These are phyloP conservation scores for Lathamus discolor DNA, from an alignment of 2,113 vertebrate species.

Conservation along the genomic window DNA sequence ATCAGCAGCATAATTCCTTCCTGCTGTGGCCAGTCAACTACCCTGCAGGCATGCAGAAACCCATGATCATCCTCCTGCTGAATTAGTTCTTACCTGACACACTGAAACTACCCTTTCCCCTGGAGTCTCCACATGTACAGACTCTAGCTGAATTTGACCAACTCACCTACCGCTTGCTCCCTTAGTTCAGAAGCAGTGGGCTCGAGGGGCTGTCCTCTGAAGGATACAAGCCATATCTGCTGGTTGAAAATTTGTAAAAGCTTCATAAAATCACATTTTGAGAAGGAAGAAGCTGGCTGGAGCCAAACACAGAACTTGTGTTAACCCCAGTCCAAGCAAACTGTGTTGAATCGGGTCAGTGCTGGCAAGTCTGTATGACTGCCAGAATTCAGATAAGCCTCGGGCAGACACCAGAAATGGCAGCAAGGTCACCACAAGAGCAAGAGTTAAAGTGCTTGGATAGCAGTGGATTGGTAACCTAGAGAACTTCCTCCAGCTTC, in stretches of 20 bases:
- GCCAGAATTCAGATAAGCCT: background rate
- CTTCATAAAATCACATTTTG: background rate
- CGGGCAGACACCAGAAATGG: background rate
- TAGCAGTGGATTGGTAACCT: background rate
- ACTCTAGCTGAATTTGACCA: background rate
- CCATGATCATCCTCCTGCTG: background rate
- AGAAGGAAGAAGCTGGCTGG: background rate
- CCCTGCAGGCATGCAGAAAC: background rate
- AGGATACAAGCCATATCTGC: background rate
- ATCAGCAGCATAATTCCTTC: background rate
- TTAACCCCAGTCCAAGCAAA: background rate
- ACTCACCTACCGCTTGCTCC: background rate
- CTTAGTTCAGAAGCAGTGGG: background rate
- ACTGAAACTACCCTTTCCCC: background rate
- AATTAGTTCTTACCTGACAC: background rate
- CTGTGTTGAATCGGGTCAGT: background rate
- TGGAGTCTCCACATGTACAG: background rate
- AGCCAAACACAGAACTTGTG: background rate
- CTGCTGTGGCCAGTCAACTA: background rate
- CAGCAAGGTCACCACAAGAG: accelerated
- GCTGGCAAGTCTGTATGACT: accelerated
- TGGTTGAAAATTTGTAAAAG: background rate
- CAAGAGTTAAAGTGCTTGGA: background rate
- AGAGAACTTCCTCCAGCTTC: background rate
- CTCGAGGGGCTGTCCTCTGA: background rate